Base-by-base conservation (phyloP, 1,140 invertebrate species). In the Archivesica marissinica region DNA sequence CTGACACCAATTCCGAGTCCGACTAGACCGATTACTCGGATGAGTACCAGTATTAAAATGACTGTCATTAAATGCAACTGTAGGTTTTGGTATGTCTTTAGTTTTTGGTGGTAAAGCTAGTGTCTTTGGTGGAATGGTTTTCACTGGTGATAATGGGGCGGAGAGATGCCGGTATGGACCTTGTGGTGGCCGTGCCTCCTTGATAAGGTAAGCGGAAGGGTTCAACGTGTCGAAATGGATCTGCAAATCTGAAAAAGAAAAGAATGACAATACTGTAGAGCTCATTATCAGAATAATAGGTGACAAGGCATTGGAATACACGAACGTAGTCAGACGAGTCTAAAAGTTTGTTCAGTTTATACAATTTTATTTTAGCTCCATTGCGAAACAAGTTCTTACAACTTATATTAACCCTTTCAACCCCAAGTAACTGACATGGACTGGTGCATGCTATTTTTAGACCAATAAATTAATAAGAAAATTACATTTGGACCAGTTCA, bases 151-250 rank as follows among this genome's bases (percentile, higher is more conserved):
- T 38, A 64, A 35, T 20, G 25, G 6, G 47, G 59, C 6, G 2
- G 50, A 30, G 4, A 35, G 74, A 41, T 38, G 61, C 15, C 75
- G 33, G 54, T 79, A 79, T 33, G 50, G 38, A 13, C 47, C 50
- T 2, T 47, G 80, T 2, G 50, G 13, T 25, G 38, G 68, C 3
- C 52, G 80, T 11, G 39, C 54, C 11, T 81, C 79, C 70, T 52
- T 47, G 56, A 83, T 83, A 17, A 83, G 68, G 39, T 83, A 83
- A 3, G 80, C 68, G 28, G 80, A 83, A 33, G 80, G 80, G 28
- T 83, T 83, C 54, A 83, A 64, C 25, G 47, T 20, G 54, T 83
- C 41, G 15, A 83, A 54, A 35, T 74, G 44, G 28, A 83, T 20
- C 52, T 59, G 44, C 23, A 66, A 47, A 35, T 83, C 80, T 83